Evolutionary conservation across 2,797 vertebrate genomes (phyloP), one percentile per base, ranked within the genome.

Genomic region (Acanthurus lineatus): DNA sequence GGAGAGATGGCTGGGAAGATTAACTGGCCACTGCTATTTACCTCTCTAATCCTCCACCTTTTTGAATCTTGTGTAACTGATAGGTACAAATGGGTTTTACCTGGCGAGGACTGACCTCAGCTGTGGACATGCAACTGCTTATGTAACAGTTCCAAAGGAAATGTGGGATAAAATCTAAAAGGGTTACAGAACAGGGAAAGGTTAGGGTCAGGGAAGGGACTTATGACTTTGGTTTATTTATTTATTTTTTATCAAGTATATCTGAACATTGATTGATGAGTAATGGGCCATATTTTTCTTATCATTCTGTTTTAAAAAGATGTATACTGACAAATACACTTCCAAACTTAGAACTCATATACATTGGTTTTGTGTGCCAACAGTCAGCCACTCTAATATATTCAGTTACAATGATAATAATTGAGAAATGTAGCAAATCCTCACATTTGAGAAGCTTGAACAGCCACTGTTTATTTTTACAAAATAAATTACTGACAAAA

Each of bases 1-100:
- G 53, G 57, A 65, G 11, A 47, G 48, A 51, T 7, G 49, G 56
- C 38, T 48, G 67, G 28, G 32, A 35, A 87, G 90, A 85, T 91
- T 89, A 89, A 63, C 66, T 40, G 66, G 53, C 62, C 40, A 38
- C 17, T 68, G 83, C 69, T 85, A 74, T 87, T 89, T 86, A 86
- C 61, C 76, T 74, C 83, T 72, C 48, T 93, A 94, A 94, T 92
- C 92, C 81, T 70, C n/a, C 19, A 49, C 25, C 32, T 62, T 86
- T 85, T 77, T 66, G 10, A 79, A 49, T 44, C 83, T 68, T 86
- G 73, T 90, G 84, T 79, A 89, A 91, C 40, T 77, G 88, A 92
- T 87, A 58, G 82, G 81, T 40, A 85, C 89, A 90, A 85, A 90
- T 19, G 60, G 70, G 87, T 86, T 93, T 92, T 86, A 72, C 45